Percentiles rank a stretch among this genome's conserved stretches.
Evolutionary conservation across 2,113 vertebrate genomes (phyloP).

Genomic region (Nematolebias whitei): DNA sequence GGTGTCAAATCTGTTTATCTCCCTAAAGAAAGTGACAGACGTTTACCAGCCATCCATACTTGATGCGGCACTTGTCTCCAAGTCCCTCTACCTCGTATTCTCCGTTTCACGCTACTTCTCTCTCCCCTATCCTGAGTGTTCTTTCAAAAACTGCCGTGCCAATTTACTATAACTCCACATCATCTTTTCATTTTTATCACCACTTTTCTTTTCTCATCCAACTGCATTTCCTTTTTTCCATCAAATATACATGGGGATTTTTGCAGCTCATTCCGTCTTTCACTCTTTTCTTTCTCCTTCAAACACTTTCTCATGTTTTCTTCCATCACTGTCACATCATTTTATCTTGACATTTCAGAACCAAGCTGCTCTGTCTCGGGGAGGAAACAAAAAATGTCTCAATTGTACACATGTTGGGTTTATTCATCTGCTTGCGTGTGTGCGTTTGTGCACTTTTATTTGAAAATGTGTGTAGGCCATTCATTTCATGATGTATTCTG

Average conservation of each 20-base stretch:
- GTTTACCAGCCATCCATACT: constrained; percentile 71
- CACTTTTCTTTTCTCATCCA: constrained; percentile 56
- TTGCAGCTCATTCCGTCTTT: constrained; percentile 10
- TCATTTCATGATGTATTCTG: constrained; percentile 40
- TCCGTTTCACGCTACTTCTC: constrained; percentile 42
- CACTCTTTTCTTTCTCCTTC: constrained; percentile 20
- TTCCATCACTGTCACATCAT: constrained; percentile 51
- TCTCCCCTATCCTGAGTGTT: constrained; percentile 37
- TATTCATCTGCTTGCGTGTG: constrained; percentile 31
- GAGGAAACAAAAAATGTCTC: constrained; percentile 64
- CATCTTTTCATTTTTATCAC: constrained; percentile 57
- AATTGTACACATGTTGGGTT: constrained; percentile 57
- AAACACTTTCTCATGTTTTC: constrained; percentile 56
- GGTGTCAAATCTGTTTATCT: constrained; percentile 73
- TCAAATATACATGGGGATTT: constrained; percentile 56
- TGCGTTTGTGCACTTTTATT: constrained; percentile 31
- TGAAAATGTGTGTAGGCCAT: constrained; percentile 47
- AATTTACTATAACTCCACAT: constrained; percentile 71
- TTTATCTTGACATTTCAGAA: constrained; percentile 73
- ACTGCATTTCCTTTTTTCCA: constrained; percentile 63
- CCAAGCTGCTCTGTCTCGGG: constrained; percentile 26
- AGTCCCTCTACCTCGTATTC: constrained; percentile 55
- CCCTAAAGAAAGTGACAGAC: constrained; percentile 67
- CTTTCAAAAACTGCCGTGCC: constrained; percentile 58
- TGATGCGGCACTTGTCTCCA: constrained; percentile 40